Evolutionary conservation across 64 coral and sea anemone genomes (phyloP).

Genomic region (Montipora foliosa): DNA sequence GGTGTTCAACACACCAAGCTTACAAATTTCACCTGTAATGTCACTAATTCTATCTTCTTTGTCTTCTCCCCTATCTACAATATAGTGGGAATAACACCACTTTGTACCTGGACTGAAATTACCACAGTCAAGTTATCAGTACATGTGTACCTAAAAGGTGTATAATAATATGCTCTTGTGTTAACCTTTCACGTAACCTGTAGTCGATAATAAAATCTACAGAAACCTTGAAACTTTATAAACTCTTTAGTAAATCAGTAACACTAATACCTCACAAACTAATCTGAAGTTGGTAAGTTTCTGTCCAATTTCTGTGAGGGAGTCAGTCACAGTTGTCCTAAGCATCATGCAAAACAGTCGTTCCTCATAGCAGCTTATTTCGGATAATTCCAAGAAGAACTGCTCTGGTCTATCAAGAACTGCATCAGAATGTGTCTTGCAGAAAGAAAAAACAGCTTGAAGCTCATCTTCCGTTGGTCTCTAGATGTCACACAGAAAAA

Average conservation of each 20-base stretch:
- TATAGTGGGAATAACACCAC: too few species aligned
- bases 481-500: constrained; percentile 18
- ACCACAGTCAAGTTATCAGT: too few species aligned
- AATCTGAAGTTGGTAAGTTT: constrained; percentile 92
- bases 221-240: neutral
- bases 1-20: too few species aligned
- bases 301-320: constrained; percentile 81
- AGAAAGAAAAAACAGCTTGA: constrained; percentile 63
- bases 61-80: too few species aligned
- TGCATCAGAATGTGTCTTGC: constrained; percentile 74
- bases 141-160: too few species aligned
- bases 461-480: constrained; percentile 86
- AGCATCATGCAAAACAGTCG: constrained; percentile 84
- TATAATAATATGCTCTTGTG: too few species aligned
- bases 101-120: too few species aligned
- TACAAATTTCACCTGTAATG: too few species aligned
- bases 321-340: constrained; percentile 76
- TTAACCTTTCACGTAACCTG: too few species aligned
- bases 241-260: neutral
- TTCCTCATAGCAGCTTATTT: constrained; percentile 92
- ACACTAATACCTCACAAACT: constrained; percentile 82
- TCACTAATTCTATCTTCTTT: too few species aligned
- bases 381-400: constrained; percentile 83
- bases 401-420: constrained; percentile 89
- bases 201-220: too few species aligned